phyloP scores from a whole-genome alignment of 2,888 invertebrate genomes.

The Xanthia togata region DNA sequence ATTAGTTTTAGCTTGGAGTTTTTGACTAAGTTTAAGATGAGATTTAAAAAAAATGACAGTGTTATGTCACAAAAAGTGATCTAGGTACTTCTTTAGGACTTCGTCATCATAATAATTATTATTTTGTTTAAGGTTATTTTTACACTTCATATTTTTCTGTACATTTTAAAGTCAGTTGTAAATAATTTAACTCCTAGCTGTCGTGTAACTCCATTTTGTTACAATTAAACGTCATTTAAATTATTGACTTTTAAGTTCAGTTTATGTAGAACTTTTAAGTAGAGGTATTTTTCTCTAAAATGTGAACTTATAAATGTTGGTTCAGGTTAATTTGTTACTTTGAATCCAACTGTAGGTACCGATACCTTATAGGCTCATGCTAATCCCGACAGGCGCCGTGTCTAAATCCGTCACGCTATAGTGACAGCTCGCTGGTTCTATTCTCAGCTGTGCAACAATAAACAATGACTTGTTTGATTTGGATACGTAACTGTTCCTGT shows the following conservation, averaged over 20 bases:
- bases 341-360: background rate
- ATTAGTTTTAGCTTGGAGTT: slow-evolving; percentile 8
- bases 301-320: too few species aligned
- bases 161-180: background rate
- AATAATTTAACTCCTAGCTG: background rate
- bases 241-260: background rate
- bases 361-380: slow-evolving; percentile 2
- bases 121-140: background rate
- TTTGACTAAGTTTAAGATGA: too few species aligned
- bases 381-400: slow-evolving; percentile 37
- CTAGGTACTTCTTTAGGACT: background rate
- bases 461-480: slow-evolving; percentile 61
- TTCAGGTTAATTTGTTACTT: background rate
- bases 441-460: slow-evolving; percentile 68
- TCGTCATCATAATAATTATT: background rate
- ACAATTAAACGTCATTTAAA: background rate
- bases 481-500: slow-evolving; percentile 3
- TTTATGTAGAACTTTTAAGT: too few species aligned
- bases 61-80: background rate
- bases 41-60: too few species aligned
- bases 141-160: too few species aligned
- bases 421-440: slow-evolving; percentile 68
- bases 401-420: slow-evolving; percentile 55
- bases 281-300: background rate
- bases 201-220: background rate